phyloP scores from a whole-genome alignment of 2,113 vertebrate genomes.

The Epinephelus cyanopodus region DNA sequence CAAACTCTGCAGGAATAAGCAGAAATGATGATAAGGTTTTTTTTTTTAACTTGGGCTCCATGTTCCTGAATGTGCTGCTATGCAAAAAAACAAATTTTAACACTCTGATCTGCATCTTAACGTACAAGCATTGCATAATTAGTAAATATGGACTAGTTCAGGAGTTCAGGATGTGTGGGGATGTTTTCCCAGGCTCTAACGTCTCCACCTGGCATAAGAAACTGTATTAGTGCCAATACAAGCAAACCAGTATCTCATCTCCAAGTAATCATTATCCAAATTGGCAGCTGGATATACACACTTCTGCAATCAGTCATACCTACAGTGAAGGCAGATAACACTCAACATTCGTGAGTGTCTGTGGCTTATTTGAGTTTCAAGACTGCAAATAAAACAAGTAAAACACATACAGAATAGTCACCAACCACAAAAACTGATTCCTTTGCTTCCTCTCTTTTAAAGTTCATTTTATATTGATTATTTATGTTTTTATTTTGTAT shows the following conservation, averaged over 20 bases:
- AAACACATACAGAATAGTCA: neutral
- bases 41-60: neutral
- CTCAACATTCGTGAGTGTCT: neutral
- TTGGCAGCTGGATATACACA: neutral
- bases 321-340: neutral
- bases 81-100: neutral
- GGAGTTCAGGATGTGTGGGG: neutral
- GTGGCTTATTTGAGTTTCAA: neutral
- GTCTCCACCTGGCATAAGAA: neutral
- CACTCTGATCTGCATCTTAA: neutral
- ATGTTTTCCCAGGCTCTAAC: neutral
- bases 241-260: neutral
- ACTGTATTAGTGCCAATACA: neutral
- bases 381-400: neutral
- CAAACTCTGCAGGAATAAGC: conserved; percentile 85
- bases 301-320: neutral
- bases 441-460: neutral
- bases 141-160: neutral
- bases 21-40: neutral
- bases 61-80: neutral
- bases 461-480: too few relatives aligned
- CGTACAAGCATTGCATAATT: neutral
- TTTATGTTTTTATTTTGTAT: too few relatives aligned
- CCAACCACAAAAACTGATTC: neutral
- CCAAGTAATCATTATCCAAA: conserved; percentile 3